These are phyloP conservation scores for Yponomeuta malinellus DNA, from an alignment of 2,888 invertebrate genomes.

Conservation along the genomic window DNA sequence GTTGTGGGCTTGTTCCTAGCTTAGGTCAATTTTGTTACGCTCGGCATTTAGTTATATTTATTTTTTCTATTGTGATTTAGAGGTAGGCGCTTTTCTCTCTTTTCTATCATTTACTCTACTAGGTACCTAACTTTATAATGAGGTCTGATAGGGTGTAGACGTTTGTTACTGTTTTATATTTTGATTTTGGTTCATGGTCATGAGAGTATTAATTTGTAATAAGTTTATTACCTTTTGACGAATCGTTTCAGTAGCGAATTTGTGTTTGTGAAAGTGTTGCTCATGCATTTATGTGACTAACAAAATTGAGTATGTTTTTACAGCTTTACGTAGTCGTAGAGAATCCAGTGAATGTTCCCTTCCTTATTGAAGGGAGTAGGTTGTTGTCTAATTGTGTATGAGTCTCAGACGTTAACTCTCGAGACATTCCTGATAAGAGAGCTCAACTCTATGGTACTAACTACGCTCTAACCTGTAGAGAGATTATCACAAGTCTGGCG, in stretches of 20 bases:
- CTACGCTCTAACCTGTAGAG: slow-evolving; percentile 20
- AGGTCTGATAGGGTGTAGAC: background rate
- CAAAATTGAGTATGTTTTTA: slow-evolving; percentile 13
- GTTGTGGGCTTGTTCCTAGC: background rate
- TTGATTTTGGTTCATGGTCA: slow-evolving; percentile 31
- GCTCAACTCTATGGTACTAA: slow-evolving; percentile 27
- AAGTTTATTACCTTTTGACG: slow-evolving; percentile 48
- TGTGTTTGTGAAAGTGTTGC: slow-evolving; percentile 36
- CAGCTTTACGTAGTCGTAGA: slow-evolving; percentile 12
- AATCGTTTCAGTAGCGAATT: slow-evolving; percentile 46
- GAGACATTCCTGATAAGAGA: slow-evolving; percentile 40
- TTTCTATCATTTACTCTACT: slow-evolving; percentile 28
- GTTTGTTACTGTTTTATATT: slow-evolving; percentile 13
- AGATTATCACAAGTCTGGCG: slow-evolving; percentile 18
- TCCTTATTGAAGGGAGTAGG: slow-evolving; percentile 10
- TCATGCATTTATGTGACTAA: slow-evolving; percentile 59
- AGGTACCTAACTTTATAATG: slow-evolving; percentile 26
- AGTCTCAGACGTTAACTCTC: slow-evolving; percentile 27
- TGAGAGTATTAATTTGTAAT: slow-evolving; percentile 32
- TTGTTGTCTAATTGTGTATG: background rate
- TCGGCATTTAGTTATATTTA: slow-evolving; percentile 26
- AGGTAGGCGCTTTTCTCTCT: slow-evolving; percentile 27
- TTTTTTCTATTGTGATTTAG: slow-evolving; percentile 38
- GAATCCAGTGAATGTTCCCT: slow-evolving; percentile 12
- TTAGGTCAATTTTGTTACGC: slow-evolving; percentile 4